Base-by-base conservation (phyloP, 2,113 vertebrate species). In the Varanus komodoensis region DNA sequence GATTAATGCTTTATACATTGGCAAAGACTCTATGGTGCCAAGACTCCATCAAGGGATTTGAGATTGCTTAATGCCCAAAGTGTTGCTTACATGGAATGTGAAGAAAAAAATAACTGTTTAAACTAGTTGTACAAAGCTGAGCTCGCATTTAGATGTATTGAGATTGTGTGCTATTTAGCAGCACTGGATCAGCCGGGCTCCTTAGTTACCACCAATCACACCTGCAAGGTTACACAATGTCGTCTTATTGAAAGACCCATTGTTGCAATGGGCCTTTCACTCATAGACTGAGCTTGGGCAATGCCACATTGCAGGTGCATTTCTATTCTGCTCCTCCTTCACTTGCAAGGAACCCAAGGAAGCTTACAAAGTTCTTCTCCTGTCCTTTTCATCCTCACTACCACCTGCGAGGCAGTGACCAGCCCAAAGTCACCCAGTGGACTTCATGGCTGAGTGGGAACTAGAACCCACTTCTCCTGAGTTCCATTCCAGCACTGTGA, bases 1-100 rank as follows among this genome's bases (percentile, higher is more conserved):
- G 71, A 94, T 87, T 92, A 91, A 88, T 90, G 27, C 1, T 94
- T 89, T 92, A 73, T 87, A 84, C 89, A n/a, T 80, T 85, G 54
- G 7, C 71, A 57, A 86, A 69, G 1, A 71, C 80, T 87, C 29
- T 87, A 86, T 91, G 34, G 14, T 93, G 81, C 85, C 86, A 93
- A 88, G 50, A 87, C 81, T 92, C 69, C 74, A 87, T 67, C 78
- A 54, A 0, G 68, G 48, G 68, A 87, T 88, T 93, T 93, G 82
- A 92, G 32, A 29, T 95, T 27, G 64, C 52, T 84, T 90, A 81
- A 84, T 85, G 89, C 74, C 71, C 61, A 64, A 78, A 90, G 67
- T 48, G 89, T 82, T 74, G 61, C 48, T 90, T 89, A 78, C 12
- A 44, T 0, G 74, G 68, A 91, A 25, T 78, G 86, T 89, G 50